Conservation (phyloP, 92 coral and sea anemone species). For the Pocillopora meandrina region DNA sequence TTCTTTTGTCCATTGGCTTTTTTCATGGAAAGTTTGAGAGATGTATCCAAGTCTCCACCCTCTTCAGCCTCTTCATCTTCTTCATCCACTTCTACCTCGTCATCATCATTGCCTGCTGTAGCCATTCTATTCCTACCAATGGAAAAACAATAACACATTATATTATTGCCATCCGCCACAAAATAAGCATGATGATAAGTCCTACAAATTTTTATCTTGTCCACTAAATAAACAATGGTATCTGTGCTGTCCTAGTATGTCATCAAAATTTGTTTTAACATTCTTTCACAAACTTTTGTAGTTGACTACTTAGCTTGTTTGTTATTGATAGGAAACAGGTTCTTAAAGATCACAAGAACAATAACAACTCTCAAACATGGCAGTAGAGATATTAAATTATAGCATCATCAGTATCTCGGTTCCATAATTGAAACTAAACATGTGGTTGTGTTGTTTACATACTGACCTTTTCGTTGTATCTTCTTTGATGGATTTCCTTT, state of each 20-base stretch:
- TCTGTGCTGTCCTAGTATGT: neutral
- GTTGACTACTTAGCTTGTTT: slow-evolving; percentile 9
- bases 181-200: slow-evolving; percentile 32
- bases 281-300: slow-evolving; percentile 15
- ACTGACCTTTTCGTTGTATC: slow-evolving; percentile 24
- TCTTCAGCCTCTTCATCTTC: too few species aligned
- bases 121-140: neutral
- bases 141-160: neutral
- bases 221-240: slow-evolving; percentile 10
- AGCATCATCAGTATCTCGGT: neutral
- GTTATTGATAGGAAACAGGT: slow-evolving; percentile 14
- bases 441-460: too few species aligned
- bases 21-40: too few species aligned
- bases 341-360: slow-evolving; percentile 4
- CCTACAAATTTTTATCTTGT: slow-evolving; percentile 24
- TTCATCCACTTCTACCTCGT: too few species aligned
- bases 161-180: neutral
- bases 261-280: neutral
- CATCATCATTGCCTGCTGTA: too few species aligned
- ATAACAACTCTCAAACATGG: slow-evolving; percentile 1
- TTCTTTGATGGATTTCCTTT: slow-evolving; percentile 26
- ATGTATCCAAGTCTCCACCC: too few species aligned
- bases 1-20: too few species aligned
- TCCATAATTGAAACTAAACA: slow-evolving; percentile 8
- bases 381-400: neutral